Evolutionary conservation across 2,888 invertebrate species (phyloP), one percentile per base, ranked within the genome.

Genomic region (Drosophila diplacantha): DNA sequence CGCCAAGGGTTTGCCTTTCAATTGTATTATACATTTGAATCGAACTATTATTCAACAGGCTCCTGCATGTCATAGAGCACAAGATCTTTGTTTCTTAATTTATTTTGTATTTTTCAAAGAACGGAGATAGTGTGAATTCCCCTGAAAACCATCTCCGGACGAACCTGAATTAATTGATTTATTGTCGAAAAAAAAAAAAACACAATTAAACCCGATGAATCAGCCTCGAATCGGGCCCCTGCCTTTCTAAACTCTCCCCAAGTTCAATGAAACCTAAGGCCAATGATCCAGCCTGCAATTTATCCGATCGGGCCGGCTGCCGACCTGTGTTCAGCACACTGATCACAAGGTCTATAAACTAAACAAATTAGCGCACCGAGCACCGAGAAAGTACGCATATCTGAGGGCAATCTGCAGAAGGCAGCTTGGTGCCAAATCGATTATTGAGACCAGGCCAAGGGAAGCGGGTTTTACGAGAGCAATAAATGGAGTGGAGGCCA

Each of bases 351-450:
- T 18, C 39, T 9, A 58, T 71, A 74, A 81, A 80, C 54, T 56
- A 67, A 82, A 68, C 72, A 77, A 62, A 74, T 82, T 68, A 70
- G 58, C 55, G 60, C 59, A 22, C 46, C 24, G 24, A 16, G 20
- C 22, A 22, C 22, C 22, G 22, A 22, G 16, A 18, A 29, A 29
- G 18, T 26, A 24, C 34, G 29, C 29, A 41, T 46, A 60, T 64
- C 67, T 52, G 47, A 47, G 47, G 41, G 43, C 34, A 43, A 55
- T 66, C 64, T 51, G 46, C 41, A 31, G 31, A 39, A 56, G 66
- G 64, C 56, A 76, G 62, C 65, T 69, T 50, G 58, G 66, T 73
- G 74, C 65, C 62, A 63, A 77, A 72, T 83, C 64, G 75, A 78
- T 78, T 71, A 81, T 80, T 62, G 70, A 65, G 61, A 50, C 64